These are phyloP conservation scores for Dasyurus viverrinus DNA, from an alignment of 2,113 vertebrate genomes.

Conservation along the genomic window DNA sequence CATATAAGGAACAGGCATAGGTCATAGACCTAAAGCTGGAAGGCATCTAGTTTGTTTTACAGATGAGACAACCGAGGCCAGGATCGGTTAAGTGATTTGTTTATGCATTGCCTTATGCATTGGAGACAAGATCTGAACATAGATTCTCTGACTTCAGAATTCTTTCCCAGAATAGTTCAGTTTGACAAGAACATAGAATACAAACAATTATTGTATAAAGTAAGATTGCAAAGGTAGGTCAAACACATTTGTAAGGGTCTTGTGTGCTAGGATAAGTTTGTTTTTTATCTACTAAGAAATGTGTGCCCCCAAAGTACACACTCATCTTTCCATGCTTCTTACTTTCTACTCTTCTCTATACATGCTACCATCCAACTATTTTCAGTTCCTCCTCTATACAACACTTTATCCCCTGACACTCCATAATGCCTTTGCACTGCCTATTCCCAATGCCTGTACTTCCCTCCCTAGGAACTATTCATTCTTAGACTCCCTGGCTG, in stretches of 20 bases:
- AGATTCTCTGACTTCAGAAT: background rate
- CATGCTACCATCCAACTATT: background rate
- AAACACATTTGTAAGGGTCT: background rate
- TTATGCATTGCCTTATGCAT: background rate
- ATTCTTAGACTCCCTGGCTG: background rate
- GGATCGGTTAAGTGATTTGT: background rate
- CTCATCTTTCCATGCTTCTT: background rate
- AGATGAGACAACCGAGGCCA: background rate
- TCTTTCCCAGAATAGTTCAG: no score
- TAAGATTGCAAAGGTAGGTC: background rate
- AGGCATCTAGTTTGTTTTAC: background rate
- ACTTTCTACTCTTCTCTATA: background rate
- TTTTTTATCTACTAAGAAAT: background rate
- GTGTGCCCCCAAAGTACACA: background rate
- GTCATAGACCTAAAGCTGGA: background rate
- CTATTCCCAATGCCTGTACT: background rate
- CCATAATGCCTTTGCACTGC: background rate
- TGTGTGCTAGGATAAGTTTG: background rate
- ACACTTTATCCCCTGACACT: background rate
- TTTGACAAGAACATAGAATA: background rate
- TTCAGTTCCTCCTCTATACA: background rate
- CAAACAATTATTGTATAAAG: background rate
- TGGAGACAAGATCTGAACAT: background rate
- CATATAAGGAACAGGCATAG: background rate
- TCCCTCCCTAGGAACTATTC: background rate